Conservation (phyloP, 2,113 vertebrate genomes). For the Menura novaehollandiae region DNA sequence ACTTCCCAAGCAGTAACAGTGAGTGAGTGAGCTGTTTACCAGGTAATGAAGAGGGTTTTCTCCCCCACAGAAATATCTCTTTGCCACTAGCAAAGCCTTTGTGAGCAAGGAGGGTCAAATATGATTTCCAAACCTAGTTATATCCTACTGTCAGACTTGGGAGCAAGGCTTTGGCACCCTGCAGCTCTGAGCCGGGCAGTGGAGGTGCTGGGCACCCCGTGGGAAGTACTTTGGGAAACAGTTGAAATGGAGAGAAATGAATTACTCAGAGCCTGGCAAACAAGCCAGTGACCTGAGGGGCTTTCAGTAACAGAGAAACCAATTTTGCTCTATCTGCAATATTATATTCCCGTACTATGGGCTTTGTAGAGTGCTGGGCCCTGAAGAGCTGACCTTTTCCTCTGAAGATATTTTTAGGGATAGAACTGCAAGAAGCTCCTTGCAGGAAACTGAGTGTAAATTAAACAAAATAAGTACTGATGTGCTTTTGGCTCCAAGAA, state of each 20-base stretch:
- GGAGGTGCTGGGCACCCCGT: neutral
- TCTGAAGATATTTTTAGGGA: neutral
- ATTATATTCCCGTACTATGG: neutral
- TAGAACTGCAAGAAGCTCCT: neutral
- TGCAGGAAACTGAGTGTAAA: neutral
- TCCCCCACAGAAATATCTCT: neutral
- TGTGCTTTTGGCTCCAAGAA: neutral
- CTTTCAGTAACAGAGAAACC: neutral
- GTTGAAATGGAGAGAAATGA: neutral
- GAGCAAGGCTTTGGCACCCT: neutral
- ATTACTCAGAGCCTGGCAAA: neutral
- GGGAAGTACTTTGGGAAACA: neutral
- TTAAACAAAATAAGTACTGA: slow-evolving; percentile 20
- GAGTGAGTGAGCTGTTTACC: neutral
- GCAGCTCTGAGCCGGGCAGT: rapidly evolving
- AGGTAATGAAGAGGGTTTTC: neutral
- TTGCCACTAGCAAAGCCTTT: neutral
- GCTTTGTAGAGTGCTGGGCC: neutral
- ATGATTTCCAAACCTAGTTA: neutral
- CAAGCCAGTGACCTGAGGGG: neutral
- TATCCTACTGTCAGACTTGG: neutral
- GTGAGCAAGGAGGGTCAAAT: neutral
- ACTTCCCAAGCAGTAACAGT: neutral
- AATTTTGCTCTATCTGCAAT: neutral
- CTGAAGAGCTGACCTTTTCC: slow-evolving; percentile 45